Evolutionary conservation across 2,797 vertebrate species (phyloP).

Genomic region (Danio kyathit): DNA sequence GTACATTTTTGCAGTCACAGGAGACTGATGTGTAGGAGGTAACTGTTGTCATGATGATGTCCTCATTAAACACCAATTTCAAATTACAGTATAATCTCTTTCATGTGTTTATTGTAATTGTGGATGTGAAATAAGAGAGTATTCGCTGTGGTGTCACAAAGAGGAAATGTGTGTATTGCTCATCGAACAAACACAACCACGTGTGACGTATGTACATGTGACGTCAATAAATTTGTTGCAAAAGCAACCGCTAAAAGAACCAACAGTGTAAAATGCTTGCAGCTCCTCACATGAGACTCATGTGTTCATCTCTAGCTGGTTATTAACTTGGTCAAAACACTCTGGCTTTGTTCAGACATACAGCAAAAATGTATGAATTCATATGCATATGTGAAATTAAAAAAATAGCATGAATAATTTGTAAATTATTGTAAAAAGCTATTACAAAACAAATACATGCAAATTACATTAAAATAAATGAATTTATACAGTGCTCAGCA

Average conservation of each 20-base stretch:
- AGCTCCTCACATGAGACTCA: slow-evolving; percentile 43
- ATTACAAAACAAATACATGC: too few relatives aligned
- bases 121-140: slow-evolving; percentile 35
- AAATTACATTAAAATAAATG: too few relatives aligned
- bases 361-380: not conserved
- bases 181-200: not conserved
- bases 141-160: slow-evolving; percentile 35
- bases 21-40: slow-evolving; percentile 20
- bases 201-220: slow-evolving; percentile 10
- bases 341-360: not conserved
- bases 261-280: slow-evolving; percentile 42
- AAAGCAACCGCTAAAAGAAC: slow-evolving; percentile 11
- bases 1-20: slow-evolving; percentile 2
- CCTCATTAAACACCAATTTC: slow-evolving; percentile 41
- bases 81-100: slow-evolving; percentile 44
- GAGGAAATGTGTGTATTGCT: slow-evolving; percentile 45
- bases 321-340: slow-evolving; percentile 54
- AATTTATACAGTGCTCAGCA: too few relatives aligned
- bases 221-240: slow-evolving; percentile 20
- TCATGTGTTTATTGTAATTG: not conserved
- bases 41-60: slow-evolving; percentile 27
- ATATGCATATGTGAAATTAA: too few relatives aligned
- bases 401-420: too few relatives aligned
- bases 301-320: slow-evolving; percentile 16
- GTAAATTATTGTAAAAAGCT: too few relatives aligned